phyloP scores from a whole-genome alignment of 1,140 invertebrate species.

The Neodiprion virginianus region DNA sequence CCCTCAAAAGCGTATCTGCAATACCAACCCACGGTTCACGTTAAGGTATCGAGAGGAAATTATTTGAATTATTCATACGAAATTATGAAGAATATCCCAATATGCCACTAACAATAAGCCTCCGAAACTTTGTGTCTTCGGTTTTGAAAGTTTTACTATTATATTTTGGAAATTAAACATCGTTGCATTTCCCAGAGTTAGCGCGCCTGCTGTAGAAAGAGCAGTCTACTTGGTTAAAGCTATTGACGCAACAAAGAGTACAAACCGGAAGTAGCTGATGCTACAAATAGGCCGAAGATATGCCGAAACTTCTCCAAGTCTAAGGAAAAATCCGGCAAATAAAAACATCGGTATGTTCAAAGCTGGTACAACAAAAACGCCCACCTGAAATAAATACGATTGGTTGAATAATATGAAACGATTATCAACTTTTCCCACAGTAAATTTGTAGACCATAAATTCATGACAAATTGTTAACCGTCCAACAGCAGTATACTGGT shows the following conservation, averaged over 20 bases:
- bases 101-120: no score
- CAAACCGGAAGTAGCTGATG: conserved; percentile 76
- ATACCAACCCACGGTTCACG: conserved; percentile 60
- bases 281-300: conserved; percentile 76
- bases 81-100: no score
- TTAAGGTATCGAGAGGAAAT: conserved; percentile 8
- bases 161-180: no score
- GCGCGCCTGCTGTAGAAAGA: no score
- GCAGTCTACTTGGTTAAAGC: no score
- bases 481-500: no score
- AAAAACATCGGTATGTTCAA: conserved; percentile 84
- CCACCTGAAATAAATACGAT: conserved; percentile 66
- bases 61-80: conserved; percentile 36
- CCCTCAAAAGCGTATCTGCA: conserved; percentile 78
- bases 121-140: no score
- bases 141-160: no score
- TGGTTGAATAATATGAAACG: conserved; percentile 12
- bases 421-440: background rate
- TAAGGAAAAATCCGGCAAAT: conserved; percentile 86
- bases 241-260: no score
- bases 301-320: conserved; percentile 74
- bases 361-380: conserved; percentile 82
- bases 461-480: no score
- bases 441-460: no score
- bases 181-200: no score